A percentile compares a stretch with the other conserved stretches of the same genome.
Evolutionary conservation across 30 jellyfish, hydroid and myxozoan species (phyloP).

Genomic region (Turritopsis dohrnii): DNA sequence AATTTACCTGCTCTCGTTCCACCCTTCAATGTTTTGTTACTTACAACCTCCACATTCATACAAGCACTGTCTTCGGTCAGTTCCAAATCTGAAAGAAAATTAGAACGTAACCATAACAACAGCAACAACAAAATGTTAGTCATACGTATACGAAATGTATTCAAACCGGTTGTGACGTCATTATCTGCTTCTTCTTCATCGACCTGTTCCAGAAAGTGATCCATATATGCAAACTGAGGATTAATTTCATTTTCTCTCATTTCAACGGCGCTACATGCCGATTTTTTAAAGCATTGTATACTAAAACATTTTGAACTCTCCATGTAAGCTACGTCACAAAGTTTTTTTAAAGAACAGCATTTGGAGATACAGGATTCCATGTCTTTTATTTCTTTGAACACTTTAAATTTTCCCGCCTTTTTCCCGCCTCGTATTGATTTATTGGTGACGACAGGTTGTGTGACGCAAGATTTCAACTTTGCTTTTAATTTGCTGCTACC

Average conservation of each 20-base stretch:
- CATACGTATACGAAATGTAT: not conserved
- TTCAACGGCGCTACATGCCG: conserved; percentile 78
- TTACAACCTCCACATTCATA: conserved; percentile 66
- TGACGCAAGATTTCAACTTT: conserved; percentile 31
- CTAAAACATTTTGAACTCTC: conserved; percentile 82
- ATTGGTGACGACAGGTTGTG: conserved; percentile 45
- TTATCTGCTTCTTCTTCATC: conserved; percentile 74
- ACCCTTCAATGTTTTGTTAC: conserved; percentile 75
- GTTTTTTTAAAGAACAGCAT: conserved; percentile 62
- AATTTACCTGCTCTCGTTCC: conserved; percentile 91
- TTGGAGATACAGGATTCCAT: conserved; percentile 69
- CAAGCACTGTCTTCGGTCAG: conserved; percentile 64
- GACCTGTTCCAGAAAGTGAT: conserved; percentile 64
- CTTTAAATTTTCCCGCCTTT: conserved; percentile 84
- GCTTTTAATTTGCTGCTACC: not conserved
- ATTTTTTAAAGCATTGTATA: conserved; percentile 57
- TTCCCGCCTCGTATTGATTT: conserved; percentile 79
- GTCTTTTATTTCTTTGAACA: conserved; percentile 43
- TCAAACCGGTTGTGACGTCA: conserved; percentile 74
- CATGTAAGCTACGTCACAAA: conserved; percentile 90
- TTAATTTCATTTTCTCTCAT: conserved; percentile 48
- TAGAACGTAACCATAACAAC: too few species aligned
- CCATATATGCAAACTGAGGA: conserved; percentile 78
- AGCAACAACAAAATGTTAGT: not conserved
- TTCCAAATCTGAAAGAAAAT: conserved; percentile 26